phyloP scores from a whole-genome alignment of 2,113 vertebrate species.

The Menidia beryllina region DNA sequence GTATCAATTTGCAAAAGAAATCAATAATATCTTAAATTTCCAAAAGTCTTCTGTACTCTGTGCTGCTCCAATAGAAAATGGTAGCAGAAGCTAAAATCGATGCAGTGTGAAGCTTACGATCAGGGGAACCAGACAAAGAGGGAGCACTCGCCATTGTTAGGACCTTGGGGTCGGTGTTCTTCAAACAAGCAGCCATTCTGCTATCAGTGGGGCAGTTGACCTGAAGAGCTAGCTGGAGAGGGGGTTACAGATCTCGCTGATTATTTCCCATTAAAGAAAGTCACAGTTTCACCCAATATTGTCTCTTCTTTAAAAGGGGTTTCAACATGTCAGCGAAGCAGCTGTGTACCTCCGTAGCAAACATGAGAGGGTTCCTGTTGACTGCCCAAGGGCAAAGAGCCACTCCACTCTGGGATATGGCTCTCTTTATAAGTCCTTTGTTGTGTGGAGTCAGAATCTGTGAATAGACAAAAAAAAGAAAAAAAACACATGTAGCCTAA shows the following conservation, averaged over 20 bases:
- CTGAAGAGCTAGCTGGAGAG: slow-evolving; percentile 83
- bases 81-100: too few species aligned
- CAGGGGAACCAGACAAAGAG: slow-evolving; percentile 56
- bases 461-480: background rate
- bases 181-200: slow-evolving; percentile 85
- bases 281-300: too few species aligned
- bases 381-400: slow-evolving; percentile 87
- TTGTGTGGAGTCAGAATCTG: slow-evolving; percentile 90
- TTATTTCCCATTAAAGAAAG: background rate
- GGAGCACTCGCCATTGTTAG: slow-evolving; percentile 85
- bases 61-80: too few species aligned
- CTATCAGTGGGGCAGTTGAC: slow-evolving; percentile 86
- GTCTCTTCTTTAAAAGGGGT: too few species aligned
- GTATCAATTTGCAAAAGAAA: too few species aligned
- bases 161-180: slow-evolving; percentile 74
- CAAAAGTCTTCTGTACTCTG: too few species aligned
- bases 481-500: background rate
- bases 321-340: background rate
- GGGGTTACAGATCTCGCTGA: background rate
- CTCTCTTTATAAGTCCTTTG: slow-evolving; percentile 89
- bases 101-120: slow-evolving; percentile 67
- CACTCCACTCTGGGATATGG: slow-evolving; percentile 93
- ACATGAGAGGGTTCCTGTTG: slow-evolving; percentile 84
- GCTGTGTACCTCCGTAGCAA: slow-evolving; percentile 83
- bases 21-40: too few species aligned